Conservation (phyloP, 2,797 vertebrate species). For the Platalea minor region DNA sequence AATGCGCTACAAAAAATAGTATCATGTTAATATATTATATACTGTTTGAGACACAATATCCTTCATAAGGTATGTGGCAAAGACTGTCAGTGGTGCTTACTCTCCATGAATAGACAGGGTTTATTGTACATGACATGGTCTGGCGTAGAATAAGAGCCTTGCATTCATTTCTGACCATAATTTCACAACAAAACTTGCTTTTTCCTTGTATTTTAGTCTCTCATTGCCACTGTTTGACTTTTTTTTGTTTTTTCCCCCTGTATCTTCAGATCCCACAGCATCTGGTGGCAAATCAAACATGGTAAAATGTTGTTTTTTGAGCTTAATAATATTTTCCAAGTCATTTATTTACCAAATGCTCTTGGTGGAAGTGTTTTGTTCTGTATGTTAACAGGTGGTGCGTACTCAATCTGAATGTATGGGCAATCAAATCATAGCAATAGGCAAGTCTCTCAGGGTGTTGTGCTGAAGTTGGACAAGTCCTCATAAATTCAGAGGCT, state of each 20-base stretch:
- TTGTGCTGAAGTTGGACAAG: neutral
- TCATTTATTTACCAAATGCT: conserved; percentile 60
- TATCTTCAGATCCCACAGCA: conserved; percentile 20
- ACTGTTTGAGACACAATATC: neutral
- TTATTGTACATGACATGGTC: neutral
- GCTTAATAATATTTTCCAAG: conserved; percentile 59
- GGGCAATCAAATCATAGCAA: neutral
- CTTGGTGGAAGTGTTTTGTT: conserved; percentile 36
- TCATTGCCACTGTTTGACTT: neutral
- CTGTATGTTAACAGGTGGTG: conserved; percentile 31
- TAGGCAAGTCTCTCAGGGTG: neutral
- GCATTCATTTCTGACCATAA: neutral
- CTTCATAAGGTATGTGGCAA: neutral
- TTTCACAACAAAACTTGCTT: neutral
- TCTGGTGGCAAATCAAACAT: conserved; percentile 53
- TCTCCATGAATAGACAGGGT: neutral
- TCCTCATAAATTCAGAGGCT: neutral
- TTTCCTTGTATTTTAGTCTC: neutral
- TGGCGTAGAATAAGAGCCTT: neutral
- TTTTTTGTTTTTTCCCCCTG: rapidly evolving
- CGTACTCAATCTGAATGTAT: neutral
- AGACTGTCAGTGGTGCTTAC: neutral
- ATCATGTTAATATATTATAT: neutral
- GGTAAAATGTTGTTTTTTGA: conserved; percentile 10
- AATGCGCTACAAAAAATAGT: neutral